Percentiles rank a stretch among this genome's conserved stretches.
Conservation (phyloP, 1,140 invertebrate species). For the Diabrotica undecimpunctata region DNA sequence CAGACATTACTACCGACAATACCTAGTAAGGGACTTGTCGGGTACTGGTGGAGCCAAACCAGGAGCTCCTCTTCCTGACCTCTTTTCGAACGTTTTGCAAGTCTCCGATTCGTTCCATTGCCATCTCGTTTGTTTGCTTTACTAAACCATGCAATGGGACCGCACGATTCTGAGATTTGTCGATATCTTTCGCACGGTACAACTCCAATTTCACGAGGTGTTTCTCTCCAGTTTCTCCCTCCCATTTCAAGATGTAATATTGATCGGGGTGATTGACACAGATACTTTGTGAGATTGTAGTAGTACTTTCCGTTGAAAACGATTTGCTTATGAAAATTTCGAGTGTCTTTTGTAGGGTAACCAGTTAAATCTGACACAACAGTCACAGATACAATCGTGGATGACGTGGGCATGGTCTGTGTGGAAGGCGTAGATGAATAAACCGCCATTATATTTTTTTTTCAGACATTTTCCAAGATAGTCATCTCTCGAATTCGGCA, state of each 20-base stretch:
- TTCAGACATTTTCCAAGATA: too few species aligned
- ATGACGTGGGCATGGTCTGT: too few species aligned
- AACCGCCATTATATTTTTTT: too few species aligned
- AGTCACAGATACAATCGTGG: too few species aligned
- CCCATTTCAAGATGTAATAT: not conserved
- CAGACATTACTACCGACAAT: not conserved
- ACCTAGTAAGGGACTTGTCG: not conserved
- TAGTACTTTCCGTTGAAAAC: too few species aligned
- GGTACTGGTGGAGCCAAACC: not conserved
- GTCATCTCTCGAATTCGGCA: too few species aligned
- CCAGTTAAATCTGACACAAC: too few species aligned
- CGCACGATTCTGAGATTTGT: not conserved
- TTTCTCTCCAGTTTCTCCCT: conserved; percentile 2
- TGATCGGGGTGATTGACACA: not conserved
- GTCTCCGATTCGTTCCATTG: not conserved
- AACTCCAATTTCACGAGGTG: not conserved
- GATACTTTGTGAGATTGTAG: not conserved
- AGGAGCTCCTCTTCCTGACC: conserved; percentile 2
- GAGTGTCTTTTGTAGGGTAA: too few species aligned
- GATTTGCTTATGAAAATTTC: too few species aligned
- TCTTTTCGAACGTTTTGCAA: not conserved
- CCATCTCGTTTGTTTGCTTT: not conserved
- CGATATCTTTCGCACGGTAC: not conserved
- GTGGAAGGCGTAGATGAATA: too few species aligned
- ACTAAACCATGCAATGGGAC: not conserved